Conservation (phyloP, 2,113 vertebrate species). For the Plectropomus leopardus region DNA sequence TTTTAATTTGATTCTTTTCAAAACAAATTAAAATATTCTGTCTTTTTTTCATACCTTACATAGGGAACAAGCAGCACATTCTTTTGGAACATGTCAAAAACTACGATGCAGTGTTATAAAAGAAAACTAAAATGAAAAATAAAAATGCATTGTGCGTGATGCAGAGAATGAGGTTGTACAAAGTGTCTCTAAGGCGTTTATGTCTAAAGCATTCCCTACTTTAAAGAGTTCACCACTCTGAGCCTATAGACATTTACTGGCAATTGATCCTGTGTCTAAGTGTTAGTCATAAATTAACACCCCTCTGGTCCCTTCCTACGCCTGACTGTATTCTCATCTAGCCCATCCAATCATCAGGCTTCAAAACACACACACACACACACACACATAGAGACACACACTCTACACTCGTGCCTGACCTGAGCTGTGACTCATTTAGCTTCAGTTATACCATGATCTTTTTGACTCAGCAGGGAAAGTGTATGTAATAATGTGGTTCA, state of each 20-base stretch:
- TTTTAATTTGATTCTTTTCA: slow-evolving; percentile 6
- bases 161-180: slow-evolving; percentile 21
- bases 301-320: slow-evolving; percentile 59
- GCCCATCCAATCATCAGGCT: slow-evolving; percentile 57
- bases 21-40: slow-evolving; percentile 4
- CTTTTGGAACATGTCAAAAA: background rate
- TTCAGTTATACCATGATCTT: slow-evolving; percentile 44
- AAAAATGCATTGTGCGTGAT: slow-evolving; percentile 20
- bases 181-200: slow-evolving; percentile 47
- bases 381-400: slow-evolving; percentile 7
- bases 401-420: slow-evolving; percentile 19
- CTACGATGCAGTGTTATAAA: slow-evolving; percentile 18
- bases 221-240: slow-evolving; percentile 67
- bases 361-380: slow-evolving; percentile 30
- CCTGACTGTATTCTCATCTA: slow-evolving; percentile 64
- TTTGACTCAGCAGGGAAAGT: slow-evolving; percentile 63
- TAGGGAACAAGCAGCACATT: background rate
- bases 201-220: slow-evolving; percentile 46
- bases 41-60: background rate
- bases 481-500: slow-evolving; percentile 41
- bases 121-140: slow-evolving; percentile 17
- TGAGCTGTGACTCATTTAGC: slow-evolving; percentile 54
- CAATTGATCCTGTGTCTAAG: slow-evolving; percentile 82
- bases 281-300: slow-evolving; percentile 84
- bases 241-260: slow-evolving; percentile 75